Percentiles rank a stretch among this genome's conserved stretches.
Conservation (phyloP, 1,140 invertebrate genomes). For the Tigriopus japonicus region DNA sequence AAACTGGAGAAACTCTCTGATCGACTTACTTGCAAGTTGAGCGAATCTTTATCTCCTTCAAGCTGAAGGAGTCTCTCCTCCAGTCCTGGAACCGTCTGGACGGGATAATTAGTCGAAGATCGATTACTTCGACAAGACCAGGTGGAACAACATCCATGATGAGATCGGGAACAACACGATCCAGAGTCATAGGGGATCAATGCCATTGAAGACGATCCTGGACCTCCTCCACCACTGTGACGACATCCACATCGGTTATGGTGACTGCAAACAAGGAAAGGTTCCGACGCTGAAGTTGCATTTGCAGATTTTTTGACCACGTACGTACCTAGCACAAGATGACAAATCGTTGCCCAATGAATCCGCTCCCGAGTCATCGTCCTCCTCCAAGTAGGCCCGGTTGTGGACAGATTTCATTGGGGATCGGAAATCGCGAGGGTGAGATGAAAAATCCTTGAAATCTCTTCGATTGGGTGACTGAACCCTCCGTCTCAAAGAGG, state of each 20-base stretch:
- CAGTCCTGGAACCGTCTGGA: conserved; percentile 14
- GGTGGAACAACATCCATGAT: background rate
- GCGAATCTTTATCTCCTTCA: conserved; percentile 62
- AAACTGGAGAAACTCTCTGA: no score
- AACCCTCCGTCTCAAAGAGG: conserved; percentile 4
- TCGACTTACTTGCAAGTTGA: conserved; percentile 43
- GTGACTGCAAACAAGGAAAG: background rate
- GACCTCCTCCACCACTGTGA: no score
- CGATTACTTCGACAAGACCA: background rate
- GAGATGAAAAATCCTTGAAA: conserved; percentile 11
- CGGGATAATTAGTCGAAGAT: background rate
- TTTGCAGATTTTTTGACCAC: no score
- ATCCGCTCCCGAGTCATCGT: conserved; percentile 13
- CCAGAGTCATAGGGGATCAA: no score
- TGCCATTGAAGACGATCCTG: no score
- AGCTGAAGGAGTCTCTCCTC: conserved; percentile 51
- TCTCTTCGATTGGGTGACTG: conserved; percentile 10
- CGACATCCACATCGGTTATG: no score
- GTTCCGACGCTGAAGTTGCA: background rate
- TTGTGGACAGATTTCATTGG: conserved; percentile 6
- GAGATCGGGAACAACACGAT: no score
- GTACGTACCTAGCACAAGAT: no score
- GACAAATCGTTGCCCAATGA: background rate
- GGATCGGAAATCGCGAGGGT: conserved; percentile 6
- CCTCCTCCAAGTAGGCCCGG: background rate